phyloP scores from a whole-genome alignment of 2,888 invertebrate genomes.

The Gasteruption jaculator region DNA sequence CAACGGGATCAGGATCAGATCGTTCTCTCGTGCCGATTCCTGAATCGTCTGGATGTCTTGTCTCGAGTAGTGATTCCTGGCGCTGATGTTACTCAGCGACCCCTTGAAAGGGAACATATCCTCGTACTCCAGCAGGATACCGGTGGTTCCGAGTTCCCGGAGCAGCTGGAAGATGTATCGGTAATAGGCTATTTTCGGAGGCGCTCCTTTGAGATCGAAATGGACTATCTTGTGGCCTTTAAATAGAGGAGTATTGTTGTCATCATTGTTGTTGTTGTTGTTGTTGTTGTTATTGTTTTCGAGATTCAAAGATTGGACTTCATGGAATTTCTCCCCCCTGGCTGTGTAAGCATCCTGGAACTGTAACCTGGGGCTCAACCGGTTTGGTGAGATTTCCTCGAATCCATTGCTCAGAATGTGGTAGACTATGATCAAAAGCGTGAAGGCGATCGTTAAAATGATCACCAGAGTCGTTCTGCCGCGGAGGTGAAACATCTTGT shows the following conservation, averaged over 20 bases:
- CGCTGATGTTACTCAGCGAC: slow-evolving; percentile 57
- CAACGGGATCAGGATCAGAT: slow-evolving; percentile 71
- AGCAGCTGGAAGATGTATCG: slow-evolving; percentile 61
- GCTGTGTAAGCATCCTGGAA: slow-evolving; percentile 31
- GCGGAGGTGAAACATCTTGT: too few relatives aligned
- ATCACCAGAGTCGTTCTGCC: slow-evolving; percentile 41
- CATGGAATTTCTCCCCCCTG: too few relatives aligned
- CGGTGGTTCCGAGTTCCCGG: slow-evolving; percentile 67
- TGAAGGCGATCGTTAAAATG: slow-evolving; percentile 37
- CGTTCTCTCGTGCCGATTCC: slow-evolving; percentile 55
- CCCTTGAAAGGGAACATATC: slow-evolving; percentile 81
- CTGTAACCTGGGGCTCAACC: slow-evolving; percentile 25
- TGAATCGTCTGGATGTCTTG: slow-evolving; percentile 56
- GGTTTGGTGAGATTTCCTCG: slow-evolving; percentile 28
- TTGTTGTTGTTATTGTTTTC: slow-evolving; percentile 2
- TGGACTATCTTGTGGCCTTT: slow-evolving; percentile 67
- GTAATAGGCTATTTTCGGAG: slow-evolving; percentile 65
- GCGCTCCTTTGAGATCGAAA: slow-evolving; percentile 81
- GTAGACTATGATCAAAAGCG: slow-evolving; percentile 43
- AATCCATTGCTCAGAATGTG: slow-evolving; percentile 42
- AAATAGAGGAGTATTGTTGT: slow-evolving; percentile 30
- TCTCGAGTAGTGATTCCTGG: slow-evolving; percentile 62
- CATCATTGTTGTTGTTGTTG: slow-evolving; percentile 18
- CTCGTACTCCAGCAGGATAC: slow-evolving; percentile 78
- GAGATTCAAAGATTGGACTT: slow-evolving; percentile 10